Conservation (phyloP, 2,797 vertebrate genomes). For the Vultur gryphus region DNA sequence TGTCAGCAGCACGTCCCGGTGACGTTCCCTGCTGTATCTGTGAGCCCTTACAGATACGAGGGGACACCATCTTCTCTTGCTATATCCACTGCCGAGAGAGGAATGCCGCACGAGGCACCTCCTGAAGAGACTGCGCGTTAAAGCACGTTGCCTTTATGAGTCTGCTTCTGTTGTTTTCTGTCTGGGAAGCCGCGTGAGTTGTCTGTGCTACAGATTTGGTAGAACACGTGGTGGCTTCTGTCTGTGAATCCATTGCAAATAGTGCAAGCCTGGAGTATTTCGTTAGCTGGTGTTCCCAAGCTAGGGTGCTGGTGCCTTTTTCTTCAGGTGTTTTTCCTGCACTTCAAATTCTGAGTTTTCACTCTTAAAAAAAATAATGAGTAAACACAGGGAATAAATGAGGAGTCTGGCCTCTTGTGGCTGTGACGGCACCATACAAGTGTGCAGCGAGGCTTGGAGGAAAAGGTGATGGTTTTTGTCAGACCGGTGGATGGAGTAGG, state of each 20-base stretch:
- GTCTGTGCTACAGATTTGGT: neutral
- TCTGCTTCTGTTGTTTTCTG: neutral
- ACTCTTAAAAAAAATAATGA: too few species aligned
- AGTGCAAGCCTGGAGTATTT: neutral
- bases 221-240: neutral
- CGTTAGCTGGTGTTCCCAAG: neutral
- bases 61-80: neutral
- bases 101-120: neutral
- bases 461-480: rapidly evolving
- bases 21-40: neutral
- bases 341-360: neutral
- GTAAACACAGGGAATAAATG: neutral
- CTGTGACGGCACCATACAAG: neutral
- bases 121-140: neutral
- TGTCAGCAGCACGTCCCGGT: neutral
- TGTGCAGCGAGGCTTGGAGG: neutral
- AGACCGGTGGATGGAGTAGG: neutral
- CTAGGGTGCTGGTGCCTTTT: neutral
- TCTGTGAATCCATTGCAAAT: neutral
- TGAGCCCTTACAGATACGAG: neutral
- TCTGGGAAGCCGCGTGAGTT: neutral
- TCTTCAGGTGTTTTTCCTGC: too few species aligned
- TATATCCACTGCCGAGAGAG: neutral
- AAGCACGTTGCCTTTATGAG: neutral
- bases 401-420: neutral